phyloP scores from a whole-genome alignment of 2,888 invertebrate genomes.

The Eledona agricola region DNA sequence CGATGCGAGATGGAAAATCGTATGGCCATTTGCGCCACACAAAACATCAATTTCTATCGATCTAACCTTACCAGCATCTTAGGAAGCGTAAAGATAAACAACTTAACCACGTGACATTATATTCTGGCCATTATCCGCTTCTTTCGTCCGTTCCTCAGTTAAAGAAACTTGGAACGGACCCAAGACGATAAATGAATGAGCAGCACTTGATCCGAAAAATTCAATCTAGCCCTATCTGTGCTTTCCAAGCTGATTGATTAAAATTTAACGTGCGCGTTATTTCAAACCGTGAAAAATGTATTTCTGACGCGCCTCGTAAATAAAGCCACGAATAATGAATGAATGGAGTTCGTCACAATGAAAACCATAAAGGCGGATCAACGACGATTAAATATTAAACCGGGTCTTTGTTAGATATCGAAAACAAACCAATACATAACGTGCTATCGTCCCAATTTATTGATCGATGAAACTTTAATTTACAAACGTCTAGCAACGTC shows the following conservation, averaged over 20 bases:
- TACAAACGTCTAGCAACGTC: slow-evolving; percentile 1
- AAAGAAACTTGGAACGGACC: slow-evolving; percentile 16
- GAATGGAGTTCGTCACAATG: slow-evolving; percentile 8
- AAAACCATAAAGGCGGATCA: slow-evolving; percentile 15
- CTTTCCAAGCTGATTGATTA: slow-evolving; percentile 8
- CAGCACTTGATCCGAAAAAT: slow-evolving; percentile 12
- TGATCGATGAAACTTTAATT: neutral
- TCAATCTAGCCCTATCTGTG: slow-evolving; percentile 8
- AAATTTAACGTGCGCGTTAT: no score
- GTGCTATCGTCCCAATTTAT: slow-evolving; percentile 8
- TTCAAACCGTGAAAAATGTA: no score
- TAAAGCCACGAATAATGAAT: slow-evolving; percentile 11
- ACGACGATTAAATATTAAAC: slow-evolving; percentile 10
- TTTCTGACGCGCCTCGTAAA: neutral
- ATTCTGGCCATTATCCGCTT: slow-evolving; percentile 5
- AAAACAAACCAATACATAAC: slow-evolving; percentile 8
- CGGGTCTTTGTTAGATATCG: slow-evolving; percentile 12
- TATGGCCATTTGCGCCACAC: no score
- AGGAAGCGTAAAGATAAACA: no score
- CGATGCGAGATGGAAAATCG: no score
- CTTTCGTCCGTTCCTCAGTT: slow-evolving; percentile 1
- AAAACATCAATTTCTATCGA: no score
- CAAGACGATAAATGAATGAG: slow-evolving; percentile 18
- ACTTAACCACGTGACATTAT: slow-evolving; percentile 4
- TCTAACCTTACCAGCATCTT: no score